phyloP scores from a whole-genome alignment of 2,113 vertebrate species.

The Ictalurus punctatus region DNA sequence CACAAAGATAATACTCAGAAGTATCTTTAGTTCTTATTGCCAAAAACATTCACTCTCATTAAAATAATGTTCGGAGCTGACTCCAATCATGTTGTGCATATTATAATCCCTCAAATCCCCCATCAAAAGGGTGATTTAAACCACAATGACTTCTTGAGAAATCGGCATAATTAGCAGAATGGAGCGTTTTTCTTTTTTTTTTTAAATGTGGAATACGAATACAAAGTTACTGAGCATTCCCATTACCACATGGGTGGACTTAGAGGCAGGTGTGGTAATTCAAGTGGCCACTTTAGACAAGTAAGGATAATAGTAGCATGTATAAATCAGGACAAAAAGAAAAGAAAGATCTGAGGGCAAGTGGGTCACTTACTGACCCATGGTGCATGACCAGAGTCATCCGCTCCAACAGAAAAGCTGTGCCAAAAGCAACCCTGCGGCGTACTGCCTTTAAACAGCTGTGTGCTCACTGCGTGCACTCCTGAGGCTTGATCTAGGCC shows the following conservation, averaged over 20 bases:
- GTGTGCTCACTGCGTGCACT: slow-evolving; percentile 30
- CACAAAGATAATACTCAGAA: neutral
- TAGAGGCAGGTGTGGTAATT: slow-evolving; percentile 42
- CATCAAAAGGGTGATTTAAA: slow-evolving; percentile 1
- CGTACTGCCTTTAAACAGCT: slow-evolving; percentile 45
- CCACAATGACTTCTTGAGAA: neutral
- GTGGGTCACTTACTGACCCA: slow-evolving; percentile 43
- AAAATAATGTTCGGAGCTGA: neutral
- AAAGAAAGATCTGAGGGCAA: slow-evolving; percentile 42
- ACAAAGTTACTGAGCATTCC: slow-evolving; percentile 19
- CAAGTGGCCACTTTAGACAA: slow-evolving; percentile 32
- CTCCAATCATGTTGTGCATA: neutral
- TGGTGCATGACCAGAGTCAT: slow-evolving; percentile 43
- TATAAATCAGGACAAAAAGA: slow-evolving; percentile 28
- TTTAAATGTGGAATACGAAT: neutral
- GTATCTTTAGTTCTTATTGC: neutral
- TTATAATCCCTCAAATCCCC: neutral
- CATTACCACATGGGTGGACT: slow-evolving; percentile 22
- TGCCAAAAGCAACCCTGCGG: slow-evolving; percentile 44
- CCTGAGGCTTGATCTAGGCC: slow-evolving; percentile 23
- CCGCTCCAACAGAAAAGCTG: slow-evolving; percentile 36
- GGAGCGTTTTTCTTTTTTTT: neutral
- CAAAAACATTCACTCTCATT: neutral
- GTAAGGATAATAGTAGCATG: slow-evolving; percentile 28
- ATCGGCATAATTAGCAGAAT: neutral